Evolutionary conservation across 2,888 invertebrate genomes (phyloP).

Genomic region (Meiosimyza platycephala): DNA sequence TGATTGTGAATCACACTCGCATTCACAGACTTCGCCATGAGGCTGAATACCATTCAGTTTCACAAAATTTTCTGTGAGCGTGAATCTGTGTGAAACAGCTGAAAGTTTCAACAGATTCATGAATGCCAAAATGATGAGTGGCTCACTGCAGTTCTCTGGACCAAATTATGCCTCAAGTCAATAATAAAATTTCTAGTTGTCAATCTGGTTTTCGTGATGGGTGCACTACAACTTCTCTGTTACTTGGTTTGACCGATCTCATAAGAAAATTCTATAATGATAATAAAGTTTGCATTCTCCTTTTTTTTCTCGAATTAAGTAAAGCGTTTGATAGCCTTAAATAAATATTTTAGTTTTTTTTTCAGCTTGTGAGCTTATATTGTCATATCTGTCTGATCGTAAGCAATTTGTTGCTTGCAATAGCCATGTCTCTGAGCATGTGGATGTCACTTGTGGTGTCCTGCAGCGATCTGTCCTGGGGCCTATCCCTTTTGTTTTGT

Average conservation of each 20-base stretch:
- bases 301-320: background rate
- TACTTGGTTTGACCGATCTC: background rate
- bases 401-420: too few species aligned
- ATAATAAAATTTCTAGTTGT: too few species aligned
- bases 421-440: too few species aligned
- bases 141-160: too few species aligned
- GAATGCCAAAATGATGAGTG: too few species aligned
- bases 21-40: too few species aligned
- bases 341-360: background rate
- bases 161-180: too few species aligned
- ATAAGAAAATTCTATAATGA: too few species aligned
- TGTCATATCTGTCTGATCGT: background rate
- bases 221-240: background rate
- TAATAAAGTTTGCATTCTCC: background rate
- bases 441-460: background rate
- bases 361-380: background rate
- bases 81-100: too few species aligned
- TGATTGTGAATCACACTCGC: too few species aligned
- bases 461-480: background rate
- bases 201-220: constrained; percentile 1
- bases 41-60: too few species aligned
- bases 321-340: background rate
- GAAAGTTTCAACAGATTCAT: background rate
- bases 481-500: background rate
- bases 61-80: too few species aligned